Evolutionary conservation across 2,113 vertebrate species (phyloP), one percentile per base, ranked within the genome.

Genomic region (Trinectes maculatus): DNA sequence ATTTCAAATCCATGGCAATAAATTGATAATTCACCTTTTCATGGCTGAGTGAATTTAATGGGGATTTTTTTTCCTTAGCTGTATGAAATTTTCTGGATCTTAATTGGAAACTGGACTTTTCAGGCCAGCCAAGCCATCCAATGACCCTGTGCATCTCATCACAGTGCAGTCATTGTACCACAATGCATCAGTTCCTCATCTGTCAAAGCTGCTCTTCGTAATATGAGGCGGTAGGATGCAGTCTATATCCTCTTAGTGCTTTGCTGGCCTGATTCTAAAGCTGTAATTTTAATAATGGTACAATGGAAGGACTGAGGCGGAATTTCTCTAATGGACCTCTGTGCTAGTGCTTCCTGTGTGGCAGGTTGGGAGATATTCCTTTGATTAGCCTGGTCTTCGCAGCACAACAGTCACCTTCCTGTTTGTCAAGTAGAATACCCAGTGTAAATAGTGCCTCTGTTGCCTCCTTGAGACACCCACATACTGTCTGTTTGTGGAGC

Each of bases 401-500:
- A 71, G 48, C 64, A 46, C n/a, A 66, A 63, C 64, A 57, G 26
- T 10, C 43, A 51, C 66, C 66, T 64, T 57, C 11, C 43, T 68
- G 13, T 63, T 76, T 65, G 74, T 69, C 34, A 44, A 56, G 29
- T 25, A 34, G 47, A 43, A 26, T 39, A 36, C 22, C 60, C 49
- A 11, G 61, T 75, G 71, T 81, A 71, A 84, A 83, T 46, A 74
- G 61, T 61, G 49, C 22, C 11, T 33, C 40, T 72, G 68, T 81
- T 71, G n/a, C n/a, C n/a, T 85, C 78, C 74, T 83, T 80, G 68
- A 71, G 69, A 77, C 56, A 61, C 85, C 84, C 82, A 78, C 85
- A 77, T 73, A 21, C 44, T 53, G 63, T 77, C 52, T 84, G 86
- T 85, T 85, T 79, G 81, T 54, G 64, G 68, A 59, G 59, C 65